phyloP scores from a whole-genome alignment of 2,113 vertebrate species.

The Oncorhynchus keta region DNA sequence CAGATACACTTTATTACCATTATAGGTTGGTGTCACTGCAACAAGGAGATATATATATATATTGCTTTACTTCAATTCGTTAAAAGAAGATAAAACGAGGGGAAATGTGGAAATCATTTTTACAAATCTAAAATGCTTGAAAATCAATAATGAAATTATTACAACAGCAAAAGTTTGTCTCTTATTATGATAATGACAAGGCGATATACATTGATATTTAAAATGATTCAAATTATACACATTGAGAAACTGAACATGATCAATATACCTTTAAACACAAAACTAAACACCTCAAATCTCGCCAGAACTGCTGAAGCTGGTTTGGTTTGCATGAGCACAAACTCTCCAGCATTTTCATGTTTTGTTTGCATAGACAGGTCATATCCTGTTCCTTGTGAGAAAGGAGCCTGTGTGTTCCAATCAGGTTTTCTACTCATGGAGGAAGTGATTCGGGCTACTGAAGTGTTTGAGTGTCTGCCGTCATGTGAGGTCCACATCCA shows the following conservation, averaged over 20 bases:
- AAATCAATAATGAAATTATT: not conserved
- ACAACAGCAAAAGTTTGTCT: too few relatives aligned
- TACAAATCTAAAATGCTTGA: not conserved
- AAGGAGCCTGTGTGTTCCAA: not conserved
- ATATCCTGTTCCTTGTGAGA: not conserved
- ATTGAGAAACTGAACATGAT: not conserved
- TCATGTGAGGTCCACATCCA: slow-evolving; percentile 19
- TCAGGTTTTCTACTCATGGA: not conserved
- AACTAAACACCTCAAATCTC: slow-evolving; percentile 10
- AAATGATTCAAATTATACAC: not conserved
- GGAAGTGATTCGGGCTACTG: slow-evolving; percentile 2
- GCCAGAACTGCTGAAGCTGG: not conserved
- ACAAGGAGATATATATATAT: not conserved
- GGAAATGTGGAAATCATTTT: not conserved
- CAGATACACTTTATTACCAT: not conserved
- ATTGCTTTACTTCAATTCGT: not conserved
- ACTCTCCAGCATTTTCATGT: slow-evolving; percentile 6
- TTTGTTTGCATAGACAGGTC: not conserved
- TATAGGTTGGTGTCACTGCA: not conserved
- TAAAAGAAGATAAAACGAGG: not conserved
- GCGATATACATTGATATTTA: not conserved
- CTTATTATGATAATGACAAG: not conserved
- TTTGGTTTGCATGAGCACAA: slow-evolving; percentile 3
- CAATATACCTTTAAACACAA: slow-evolving; percentile 9
- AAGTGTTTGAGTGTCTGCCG: not conserved